Percentiles rank a stretch among this genome's conserved stretches.
Conservation (phyloP, 1,140 invertebrate species). For the Megalonaias nervosa region DNA sequence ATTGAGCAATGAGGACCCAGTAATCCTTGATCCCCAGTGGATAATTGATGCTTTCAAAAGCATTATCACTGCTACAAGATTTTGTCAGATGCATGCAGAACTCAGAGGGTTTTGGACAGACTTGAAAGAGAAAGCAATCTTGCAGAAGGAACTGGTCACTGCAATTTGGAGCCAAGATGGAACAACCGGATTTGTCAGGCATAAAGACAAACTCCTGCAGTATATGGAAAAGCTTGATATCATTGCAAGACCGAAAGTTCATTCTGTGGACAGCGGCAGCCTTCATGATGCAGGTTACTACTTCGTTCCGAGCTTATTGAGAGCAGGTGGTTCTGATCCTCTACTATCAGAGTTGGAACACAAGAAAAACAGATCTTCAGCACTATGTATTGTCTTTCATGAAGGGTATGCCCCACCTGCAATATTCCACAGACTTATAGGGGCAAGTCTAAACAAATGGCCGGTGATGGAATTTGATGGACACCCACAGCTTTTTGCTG, state of each 20-base stretch:
- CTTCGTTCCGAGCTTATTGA: conserved; percentile 31
- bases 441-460: conserved; percentile 23
- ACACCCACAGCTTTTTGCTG: conserved; percentile 11
- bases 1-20: not conserved
- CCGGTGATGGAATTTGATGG: not conserved
- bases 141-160: conserved; percentile 22
- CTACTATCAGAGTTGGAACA: not conserved
- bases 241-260: conserved; percentile 28
- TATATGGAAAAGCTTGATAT: conserved; percentile 37
- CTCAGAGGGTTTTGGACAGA: conserved; percentile 16
- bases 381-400: conserved; percentile 29
- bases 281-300: conserved; percentile 12
- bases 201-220: conserved; percentile 13
- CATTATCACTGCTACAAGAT: conserved; percentile 19
- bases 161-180: conserved; percentile 20
- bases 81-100: conserved; percentile 13
- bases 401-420: conserved; percentile 26
- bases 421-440: conserved; percentile 30
- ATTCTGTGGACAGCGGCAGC: conserved; percentile 11
- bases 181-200: not conserved
- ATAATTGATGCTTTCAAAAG: conserved; percentile 33
- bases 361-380: conserved; percentile 3
- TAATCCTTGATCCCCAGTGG: conserved; percentile 31
- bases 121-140: conserved; percentile 22
- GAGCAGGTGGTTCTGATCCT: not conserved